phyloP scores from a whole-genome alignment of 2,888 invertebrate species.

The Microchrysa polita region DNA sequence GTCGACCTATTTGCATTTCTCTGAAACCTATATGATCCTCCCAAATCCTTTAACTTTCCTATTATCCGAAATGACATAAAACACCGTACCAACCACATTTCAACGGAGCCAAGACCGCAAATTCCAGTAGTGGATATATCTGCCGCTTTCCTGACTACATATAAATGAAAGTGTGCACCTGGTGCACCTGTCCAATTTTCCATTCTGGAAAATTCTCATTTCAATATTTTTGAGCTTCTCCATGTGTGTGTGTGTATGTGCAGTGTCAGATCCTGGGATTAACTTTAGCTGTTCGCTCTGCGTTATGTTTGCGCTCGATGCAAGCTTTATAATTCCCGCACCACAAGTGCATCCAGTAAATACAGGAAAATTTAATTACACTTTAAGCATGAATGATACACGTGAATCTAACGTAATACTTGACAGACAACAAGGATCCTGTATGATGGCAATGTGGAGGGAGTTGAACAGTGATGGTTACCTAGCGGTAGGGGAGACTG shows the following conservation, averaged over 20 bases:
- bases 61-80: too few species aligned
- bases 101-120: too few species aligned
- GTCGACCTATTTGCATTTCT: too few species aligned
- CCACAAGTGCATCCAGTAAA: neutral
- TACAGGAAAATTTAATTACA: conserved; percentile 43
- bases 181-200: conserved; percentile 9
- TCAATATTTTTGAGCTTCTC: conserved; percentile 14
- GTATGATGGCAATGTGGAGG: neutral
- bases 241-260: too few species aligned
- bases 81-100: too few species aligned
- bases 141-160: too few species aligned
- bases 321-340: too few species aligned
- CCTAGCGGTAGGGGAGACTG: neutral
- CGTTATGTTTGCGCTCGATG: conserved; percentile 4
- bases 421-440: conserved; percentile 18
- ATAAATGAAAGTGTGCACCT: too few species aligned
- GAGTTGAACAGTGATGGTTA: too few species aligned
- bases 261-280: conserved; percentile 30
- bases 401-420: conserved; percentile 1
- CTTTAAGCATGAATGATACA: conserved; percentile 33
- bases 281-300: conserved; percentile 12
- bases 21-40: too few species aligned
- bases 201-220: neutral
- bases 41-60: too few species aligned
- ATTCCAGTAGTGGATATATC: too few species aligned